Percentiles rank a stretch among this genome's conserved stretches.
These are phyloP conservation scores for Pristionchus exspectatus DNA, from an alignment of 2,888 invertebrate species.

Conservation along the genomic window DNA sequence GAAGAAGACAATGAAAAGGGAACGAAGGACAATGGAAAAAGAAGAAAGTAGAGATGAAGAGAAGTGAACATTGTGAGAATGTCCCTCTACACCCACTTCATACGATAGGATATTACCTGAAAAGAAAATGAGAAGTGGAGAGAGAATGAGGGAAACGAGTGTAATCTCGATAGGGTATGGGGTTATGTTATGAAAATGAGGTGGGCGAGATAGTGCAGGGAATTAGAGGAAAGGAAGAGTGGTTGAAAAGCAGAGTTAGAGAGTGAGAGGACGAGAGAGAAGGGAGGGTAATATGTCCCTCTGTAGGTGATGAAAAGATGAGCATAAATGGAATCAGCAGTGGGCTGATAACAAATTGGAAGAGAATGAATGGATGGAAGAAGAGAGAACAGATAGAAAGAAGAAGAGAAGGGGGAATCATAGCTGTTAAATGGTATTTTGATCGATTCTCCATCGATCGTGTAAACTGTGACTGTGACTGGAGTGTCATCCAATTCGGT, in stretches of 20 bases:
- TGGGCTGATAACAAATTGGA: neutral
- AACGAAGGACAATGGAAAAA: neutral
- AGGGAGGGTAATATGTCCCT: neutral
- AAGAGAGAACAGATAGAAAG: neutral
- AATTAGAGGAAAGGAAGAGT: slow-evolving; percentile 28
- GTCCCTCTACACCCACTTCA: neutral
- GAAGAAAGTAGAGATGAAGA: slow-evolving; percentile 16
- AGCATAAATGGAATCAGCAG: slow-evolving; percentile 35
- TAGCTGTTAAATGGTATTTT: slow-evolving; percentile 13
- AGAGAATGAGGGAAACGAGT: neutral
- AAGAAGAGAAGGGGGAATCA: neutral
- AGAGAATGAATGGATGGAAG: slow-evolving; percentile 15
- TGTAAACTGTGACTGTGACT: slow-evolving; percentile 12
- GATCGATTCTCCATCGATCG: neutral
- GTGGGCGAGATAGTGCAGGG: neutral
- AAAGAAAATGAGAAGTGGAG: slow-evolving; percentile 5
- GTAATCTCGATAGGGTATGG: neutral
- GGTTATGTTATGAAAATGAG: slow-evolving; percentile 31
- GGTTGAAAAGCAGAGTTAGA: neutral
- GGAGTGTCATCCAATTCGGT: neutral
- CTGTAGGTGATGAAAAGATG: slow-evolving; percentile 27
- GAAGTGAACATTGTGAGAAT: slow-evolving; percentile 2
- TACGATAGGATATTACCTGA: neutral
- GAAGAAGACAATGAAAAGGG: neutral
- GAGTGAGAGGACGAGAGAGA: neutral